Evolutionary conservation across 2,888 invertebrate genomes (phyloP).

Genomic region (Macaria liturata): DNA sequence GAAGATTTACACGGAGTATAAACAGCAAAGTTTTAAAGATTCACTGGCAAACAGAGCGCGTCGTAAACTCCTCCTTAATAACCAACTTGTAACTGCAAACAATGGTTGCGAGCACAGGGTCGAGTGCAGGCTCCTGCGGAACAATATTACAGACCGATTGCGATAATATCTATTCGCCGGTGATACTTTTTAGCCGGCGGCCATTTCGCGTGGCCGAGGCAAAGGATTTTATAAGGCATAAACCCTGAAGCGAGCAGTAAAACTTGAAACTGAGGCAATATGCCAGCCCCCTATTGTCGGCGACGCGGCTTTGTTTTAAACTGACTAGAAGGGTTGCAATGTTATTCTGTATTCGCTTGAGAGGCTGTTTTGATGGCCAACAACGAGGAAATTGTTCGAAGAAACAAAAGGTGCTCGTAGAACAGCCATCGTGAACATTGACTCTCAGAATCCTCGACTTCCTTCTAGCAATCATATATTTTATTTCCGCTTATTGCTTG

Average conservation of each 20-base stretch:
- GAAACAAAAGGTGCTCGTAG: constrained; percentile 16
- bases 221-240: constrained; percentile 75
- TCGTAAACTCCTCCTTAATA: constrained; percentile 42
- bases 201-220: constrained; percentile 57
- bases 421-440: constrained; percentile 26
- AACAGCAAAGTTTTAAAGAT: constrained; percentile 37
- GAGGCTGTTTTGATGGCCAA: constrained; percentile 31
- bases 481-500: constrained; percentile 14
- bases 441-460: not conserved
- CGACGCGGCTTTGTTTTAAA: constrained; percentile 70
- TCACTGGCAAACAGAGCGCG: constrained; percentile 39
- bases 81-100: constrained; percentile 43
- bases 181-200: constrained; percentile 61
- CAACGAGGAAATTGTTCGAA: constrained; percentile 32
- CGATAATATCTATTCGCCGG: constrained; percentile 59
- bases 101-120: constrained; percentile 42
- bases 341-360: constrained; percentile 40
- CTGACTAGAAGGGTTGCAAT: constrained; percentile 59
- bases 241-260: constrained; percentile 71
- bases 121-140: constrained; percentile 36
- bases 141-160: constrained; percentile 59
- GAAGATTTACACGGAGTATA: constrained; percentile 32
- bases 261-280: constrained; percentile 72
- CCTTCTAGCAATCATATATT: constrained; percentile 16
- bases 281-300: constrained; percentile 69